Evolutionary conservation across 2,888 invertebrate genomes (phyloP), one percentile per base, ranked within the genome.

Genomic region (Helobdella robusta): DNA sequence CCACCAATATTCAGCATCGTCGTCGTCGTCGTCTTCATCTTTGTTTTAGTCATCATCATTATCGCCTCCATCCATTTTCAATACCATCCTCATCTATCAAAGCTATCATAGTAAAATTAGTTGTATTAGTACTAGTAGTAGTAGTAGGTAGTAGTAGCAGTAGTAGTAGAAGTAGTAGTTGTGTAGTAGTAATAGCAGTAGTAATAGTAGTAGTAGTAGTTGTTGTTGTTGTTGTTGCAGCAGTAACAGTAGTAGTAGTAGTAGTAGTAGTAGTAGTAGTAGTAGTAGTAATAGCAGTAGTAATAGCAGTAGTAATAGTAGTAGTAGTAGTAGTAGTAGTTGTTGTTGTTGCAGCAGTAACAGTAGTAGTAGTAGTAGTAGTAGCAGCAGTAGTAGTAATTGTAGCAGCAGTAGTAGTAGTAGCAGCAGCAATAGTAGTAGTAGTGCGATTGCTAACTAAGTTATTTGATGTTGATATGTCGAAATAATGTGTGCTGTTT

Each of bases 271-370:
- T 44, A 60, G 25, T 44, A 60, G 25, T 60, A 60, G 25, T 44
- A 60, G 25, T 60, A 58, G 40, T 59, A 59, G 25, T 64, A 44
- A 44, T 64, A 59, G 46, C 59, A 65, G 46, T 44, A 40, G n/a
- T 59, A 65, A 2, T 56, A 46, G 23, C 44, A 28, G 20, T 23
- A 58, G 20, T 30, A 2, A 46, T 40, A 65, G 46, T 58, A 48
- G 40, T 40, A 54, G 23, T 58, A 59, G 20, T 60, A 59, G 28
- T 58, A 40, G 25, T 64, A 30, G 20, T 54, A 56, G 20, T 56
- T 36, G 6, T 64, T 23, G 25, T 58, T 40, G 5, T 64, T 32
- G 18, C 40, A 64, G n/a, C 40, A 54, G 18, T 64, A 36, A 23
- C 56, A 46, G n/a, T 34, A 64, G 15, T 52, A 35, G 11, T 54